A percentile compares a stretch with the other conserved stretches of the same genome.
Conservation (phyloP, 2,797 vertebrate species). For the Protosalanx chinensis region DNA sequence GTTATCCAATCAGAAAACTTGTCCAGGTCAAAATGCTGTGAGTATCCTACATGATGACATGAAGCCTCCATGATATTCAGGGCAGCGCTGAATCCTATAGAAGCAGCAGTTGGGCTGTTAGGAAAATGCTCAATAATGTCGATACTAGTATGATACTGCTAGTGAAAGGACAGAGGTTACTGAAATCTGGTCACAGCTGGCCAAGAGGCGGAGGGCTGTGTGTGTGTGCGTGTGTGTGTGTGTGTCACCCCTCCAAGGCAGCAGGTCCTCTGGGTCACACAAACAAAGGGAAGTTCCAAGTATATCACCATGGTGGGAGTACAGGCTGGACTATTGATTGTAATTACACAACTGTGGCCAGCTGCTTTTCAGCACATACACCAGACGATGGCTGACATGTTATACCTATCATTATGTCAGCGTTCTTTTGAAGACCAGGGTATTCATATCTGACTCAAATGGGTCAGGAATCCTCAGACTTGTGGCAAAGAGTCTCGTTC, state of each 20-base stretch:
- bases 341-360: slow-evolving; percentile 57
- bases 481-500: neutral
- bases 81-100: too few relatives aligned
- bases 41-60: too few relatives aligned
- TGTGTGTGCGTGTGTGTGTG: neutral
- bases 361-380: slow-evolving; percentile 31
- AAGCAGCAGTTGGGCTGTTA: too few relatives aligned
- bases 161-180: neutral
- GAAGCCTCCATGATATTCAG: too few relatives aligned
- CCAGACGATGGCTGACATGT: slow-evolving; percentile 46
- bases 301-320: slow-evolving; percentile 44
- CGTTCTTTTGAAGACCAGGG: neutral
- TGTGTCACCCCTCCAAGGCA: slow-evolving; percentile 45
- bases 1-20: neutral
- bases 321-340: slow-evolving; percentile 61
- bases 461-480: neutral
- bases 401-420: slow-evolving; percentile 22
- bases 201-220: neutral
- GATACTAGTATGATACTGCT: neutral
- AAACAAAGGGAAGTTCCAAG: slow-evolving; percentile 31
- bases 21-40: too few relatives aligned
- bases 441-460: slow-evolving; percentile 14
- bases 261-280: slow-evolving; percentile 43
- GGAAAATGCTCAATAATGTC: neutral
- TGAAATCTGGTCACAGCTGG: neutral